Percentiles rank a stretch among this genome's conserved stretches.
Evolutionary conservation across 2,888 invertebrate genomes (phyloP).

Genomic region (Lysandra coridon): DNA sequence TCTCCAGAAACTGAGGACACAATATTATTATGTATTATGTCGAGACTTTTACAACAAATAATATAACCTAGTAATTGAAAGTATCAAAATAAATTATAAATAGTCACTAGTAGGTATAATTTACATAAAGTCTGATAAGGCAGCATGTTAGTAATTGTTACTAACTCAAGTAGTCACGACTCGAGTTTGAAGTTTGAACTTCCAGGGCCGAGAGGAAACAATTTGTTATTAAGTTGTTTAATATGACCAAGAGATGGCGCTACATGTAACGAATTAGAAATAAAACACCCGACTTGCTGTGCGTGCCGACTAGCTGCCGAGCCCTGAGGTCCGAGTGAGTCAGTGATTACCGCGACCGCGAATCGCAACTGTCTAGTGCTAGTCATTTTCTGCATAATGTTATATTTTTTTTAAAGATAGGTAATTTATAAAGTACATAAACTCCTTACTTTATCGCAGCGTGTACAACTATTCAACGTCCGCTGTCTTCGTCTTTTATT

Average conservation of each 20-base stretch:
- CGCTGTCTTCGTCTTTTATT: too few species aligned
- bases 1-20: too few species aligned
- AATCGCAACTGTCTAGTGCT: neutral
- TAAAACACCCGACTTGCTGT: neutral
- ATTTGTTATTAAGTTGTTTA: neutral
- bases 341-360: too few species aligned
- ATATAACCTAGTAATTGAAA: neutral
- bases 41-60: too few species aligned
- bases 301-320: too few species aligned
- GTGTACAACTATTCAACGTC: too few species aligned
- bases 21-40: too few species aligned
- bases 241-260: constrained; percentile 7
- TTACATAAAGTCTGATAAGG: neutral
- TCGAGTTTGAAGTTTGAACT: neutral
- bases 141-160: neutral
- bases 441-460: too few species aligned
- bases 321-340: too few species aligned
- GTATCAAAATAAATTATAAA: neutral
- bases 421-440: too few species aligned
- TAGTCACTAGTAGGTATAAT: neutral
- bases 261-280: neutral
- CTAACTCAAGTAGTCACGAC: neutral
- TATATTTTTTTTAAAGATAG: too few species aligned
- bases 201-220: neutral
- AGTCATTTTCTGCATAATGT: too few species aligned